Evolutionary conservation across 2,797 vertebrate species (phyloP).

Genomic region (Sebastes dallii): DNA sequence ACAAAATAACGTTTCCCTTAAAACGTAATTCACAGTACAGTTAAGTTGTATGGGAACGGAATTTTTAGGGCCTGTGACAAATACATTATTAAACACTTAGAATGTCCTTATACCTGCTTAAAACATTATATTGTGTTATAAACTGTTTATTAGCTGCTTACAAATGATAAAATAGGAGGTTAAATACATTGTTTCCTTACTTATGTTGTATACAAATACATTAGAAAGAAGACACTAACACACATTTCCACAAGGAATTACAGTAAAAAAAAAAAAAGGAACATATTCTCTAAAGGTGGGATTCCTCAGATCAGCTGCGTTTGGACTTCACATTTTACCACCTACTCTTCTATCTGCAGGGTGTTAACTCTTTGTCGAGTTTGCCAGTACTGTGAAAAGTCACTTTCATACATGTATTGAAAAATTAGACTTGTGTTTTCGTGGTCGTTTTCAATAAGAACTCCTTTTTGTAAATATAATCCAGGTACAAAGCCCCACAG

Average conservation of each 20-base stretch:
- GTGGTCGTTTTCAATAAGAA: neutral
- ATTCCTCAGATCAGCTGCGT: neutral
- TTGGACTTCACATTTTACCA: neutral
- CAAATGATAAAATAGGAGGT: neutral
- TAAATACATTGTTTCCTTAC: neutral
- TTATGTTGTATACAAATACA: neutral
- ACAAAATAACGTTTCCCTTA: too few species aligned
- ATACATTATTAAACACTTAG: neutral
- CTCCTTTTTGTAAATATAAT: neutral
- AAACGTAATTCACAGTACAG: too few species aligned
- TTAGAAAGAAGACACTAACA: neutral
- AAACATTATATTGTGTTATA: neutral
- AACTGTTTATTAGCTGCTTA: neutral
- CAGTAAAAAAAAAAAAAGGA: neutral
- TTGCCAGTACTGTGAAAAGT: neutral
- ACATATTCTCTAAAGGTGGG: neutral
- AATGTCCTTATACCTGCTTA: neutral
- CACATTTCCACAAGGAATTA: neutral
- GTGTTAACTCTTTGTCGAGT: neutral
- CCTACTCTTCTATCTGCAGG: neutral
- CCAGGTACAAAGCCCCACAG: neutral
- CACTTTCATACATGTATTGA: neutral
- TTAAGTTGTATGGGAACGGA: too few species aligned
- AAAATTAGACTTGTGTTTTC: neutral
- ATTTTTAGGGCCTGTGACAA: too few species aligned